Conservation (phyloP, 2,888 invertebrate genomes). For the Noctua janthina region DNA sequence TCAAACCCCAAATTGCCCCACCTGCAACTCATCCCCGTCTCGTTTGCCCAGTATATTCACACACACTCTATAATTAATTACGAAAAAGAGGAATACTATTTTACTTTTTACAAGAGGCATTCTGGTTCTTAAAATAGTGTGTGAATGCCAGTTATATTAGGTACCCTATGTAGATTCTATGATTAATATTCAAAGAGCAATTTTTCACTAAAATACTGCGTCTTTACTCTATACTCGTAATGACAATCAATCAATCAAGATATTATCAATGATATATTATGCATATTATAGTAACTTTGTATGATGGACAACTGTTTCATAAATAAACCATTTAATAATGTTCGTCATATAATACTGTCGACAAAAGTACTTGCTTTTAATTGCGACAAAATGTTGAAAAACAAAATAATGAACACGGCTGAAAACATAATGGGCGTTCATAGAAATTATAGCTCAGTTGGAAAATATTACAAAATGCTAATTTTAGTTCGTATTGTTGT, state of each 20-base stretch:
- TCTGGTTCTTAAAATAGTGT: too few relatives aligned
- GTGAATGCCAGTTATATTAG: too few relatives aligned
- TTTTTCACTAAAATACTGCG: too few relatives aligned
- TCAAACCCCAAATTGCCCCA: too few relatives aligned
- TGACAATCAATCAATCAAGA: conserved; percentile 11
- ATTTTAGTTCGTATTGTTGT: conserved; percentile 24
- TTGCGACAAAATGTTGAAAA: conserved; percentile 12
- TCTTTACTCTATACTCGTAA: not conserved
- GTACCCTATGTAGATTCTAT: too few relatives aligned
- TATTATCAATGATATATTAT: conserved; percentile 12
- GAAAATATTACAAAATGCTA: conserved; percentile 15
- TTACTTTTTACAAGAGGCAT: too few relatives aligned
- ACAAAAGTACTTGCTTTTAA: not conserved
- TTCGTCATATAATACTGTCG: not conserved
- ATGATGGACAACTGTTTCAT: not conserved
- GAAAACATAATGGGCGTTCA: conserved; percentile 41
- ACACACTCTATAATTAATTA: too few relatives aligned
- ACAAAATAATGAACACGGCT: not conserved
- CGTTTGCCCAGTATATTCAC: too few relatives aligned
- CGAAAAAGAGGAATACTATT: too few relatives aligned
- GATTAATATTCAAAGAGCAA: too few relatives aligned
- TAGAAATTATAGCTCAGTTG: conserved; percentile 27
- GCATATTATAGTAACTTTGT: not conserved
- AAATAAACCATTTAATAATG: not conserved
- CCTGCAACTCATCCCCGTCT: too few relatives aligned